These are phyloP conservation scores for Nephrotoma appendiculata DNA, from an alignment of 2,888 invertebrate species.

Conservation along the genomic window DNA sequence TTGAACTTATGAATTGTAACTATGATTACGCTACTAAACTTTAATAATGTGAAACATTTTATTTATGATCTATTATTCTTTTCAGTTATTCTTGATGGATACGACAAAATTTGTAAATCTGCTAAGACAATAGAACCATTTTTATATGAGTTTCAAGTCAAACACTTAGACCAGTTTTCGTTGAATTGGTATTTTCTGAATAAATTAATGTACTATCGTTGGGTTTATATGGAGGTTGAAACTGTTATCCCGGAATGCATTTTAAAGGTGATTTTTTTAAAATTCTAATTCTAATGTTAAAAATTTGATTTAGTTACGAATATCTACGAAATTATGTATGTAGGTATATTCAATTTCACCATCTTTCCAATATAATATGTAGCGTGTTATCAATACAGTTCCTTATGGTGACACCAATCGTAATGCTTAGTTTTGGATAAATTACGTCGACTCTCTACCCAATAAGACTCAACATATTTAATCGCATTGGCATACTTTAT, in stretches of 20 bases:
- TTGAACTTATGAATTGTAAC: slow-evolving; percentile 29
- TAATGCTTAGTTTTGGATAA: no score
- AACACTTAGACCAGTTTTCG: slow-evolving; percentile 46
- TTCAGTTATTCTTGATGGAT: slow-evolving; percentile 46
- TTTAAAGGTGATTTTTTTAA: slow-evolving; percentile 28
- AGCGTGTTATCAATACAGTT: no score
- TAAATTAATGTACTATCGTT: slow-evolving; percentile 47
- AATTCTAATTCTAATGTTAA: slow-evolving; percentile 15
- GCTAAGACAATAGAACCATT: slow-evolving; percentile 43
- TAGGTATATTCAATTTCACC: no score
- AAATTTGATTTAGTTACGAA: no score
- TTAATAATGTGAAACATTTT: not conserved
- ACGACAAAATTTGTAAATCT: slow-evolving; percentile 44
- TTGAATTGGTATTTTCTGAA: slow-evolving; percentile 53
- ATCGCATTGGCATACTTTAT: no score
- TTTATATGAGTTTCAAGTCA: slow-evolving; percentile 44
- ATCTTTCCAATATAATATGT: no score
- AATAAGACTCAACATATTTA: no score
- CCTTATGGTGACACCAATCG: no score
- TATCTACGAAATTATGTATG: no score
- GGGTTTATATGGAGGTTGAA: slow-evolving; percentile 36
- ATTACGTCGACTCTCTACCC: no score
- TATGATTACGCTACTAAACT: not conserved
- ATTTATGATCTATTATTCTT: slow-evolving; percentile 6
- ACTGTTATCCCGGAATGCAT: slow-evolving; percentile 40